phyloP scores from a whole-genome alignment of 2,888 invertebrate species.

The Metopia argyrocephala region DNA sequence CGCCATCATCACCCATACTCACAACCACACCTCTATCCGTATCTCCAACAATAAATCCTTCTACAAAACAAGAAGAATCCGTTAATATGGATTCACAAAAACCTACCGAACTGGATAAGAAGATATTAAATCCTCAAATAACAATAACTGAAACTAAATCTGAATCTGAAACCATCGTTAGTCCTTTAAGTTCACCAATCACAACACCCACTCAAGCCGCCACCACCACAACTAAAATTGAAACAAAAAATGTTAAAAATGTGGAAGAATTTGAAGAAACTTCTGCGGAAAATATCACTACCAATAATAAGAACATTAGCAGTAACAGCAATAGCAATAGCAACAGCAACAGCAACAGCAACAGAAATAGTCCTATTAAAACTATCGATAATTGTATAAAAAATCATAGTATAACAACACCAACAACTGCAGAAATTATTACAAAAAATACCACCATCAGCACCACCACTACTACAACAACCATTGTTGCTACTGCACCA shows the following conservation, averaged over 20 bases:
- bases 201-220: no score
- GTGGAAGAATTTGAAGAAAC: neutral
- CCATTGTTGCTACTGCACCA: neutral
- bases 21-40: constrained; percentile 26
- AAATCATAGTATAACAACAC: neutral
- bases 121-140: constrained; percentile 58
- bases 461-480: constrained; percentile 11
- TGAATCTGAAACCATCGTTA: constrained; percentile 29
- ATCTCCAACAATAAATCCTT: constrained; percentile 18
- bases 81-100: neutral
- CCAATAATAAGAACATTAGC: neutral
- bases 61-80: neutral
- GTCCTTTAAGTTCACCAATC: constrained; percentile 17
- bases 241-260: neutral
- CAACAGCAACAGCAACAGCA: neutral
- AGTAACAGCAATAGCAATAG: constrained; percentile 27
- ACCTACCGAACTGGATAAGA: constrained; percentile 28
- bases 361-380: constrained; percentile 13
- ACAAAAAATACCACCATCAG: constrained; percentile 5
- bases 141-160: constrained; percentile 47
- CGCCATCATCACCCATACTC: constrained; percentile 30
- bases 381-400: constrained; percentile 22
- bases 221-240: neutral
- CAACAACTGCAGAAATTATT: neutral
- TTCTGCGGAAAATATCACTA: neutral